Conservation (phyloP, 2,888 invertebrate species). For the Drosophila emarginata region DNA sequence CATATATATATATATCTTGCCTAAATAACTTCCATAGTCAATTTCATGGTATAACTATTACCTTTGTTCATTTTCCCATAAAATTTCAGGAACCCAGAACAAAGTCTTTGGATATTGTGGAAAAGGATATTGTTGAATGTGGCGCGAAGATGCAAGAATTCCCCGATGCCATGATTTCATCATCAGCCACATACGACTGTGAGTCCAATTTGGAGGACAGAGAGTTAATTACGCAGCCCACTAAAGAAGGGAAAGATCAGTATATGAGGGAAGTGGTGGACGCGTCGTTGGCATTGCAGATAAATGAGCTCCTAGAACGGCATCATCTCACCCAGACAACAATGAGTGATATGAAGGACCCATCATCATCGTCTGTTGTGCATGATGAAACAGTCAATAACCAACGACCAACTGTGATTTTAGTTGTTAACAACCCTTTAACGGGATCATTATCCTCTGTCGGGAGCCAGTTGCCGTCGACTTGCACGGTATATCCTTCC, state of each 20-base stretch:
- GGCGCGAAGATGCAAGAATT: constrained; percentile 41
- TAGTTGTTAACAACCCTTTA: constrained; percentile 51
- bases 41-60: no score
- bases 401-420: constrained; percentile 47
- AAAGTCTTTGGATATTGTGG: not conserved
- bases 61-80: not conserved
- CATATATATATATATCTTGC: no score
- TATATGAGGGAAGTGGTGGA: constrained; percentile 50
- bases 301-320: constrained; percentile 44
- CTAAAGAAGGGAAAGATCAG: constrained; percentile 24
- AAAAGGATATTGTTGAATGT: not conserved
- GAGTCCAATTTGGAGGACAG: constrained; percentile 29
- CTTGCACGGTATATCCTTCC: constrained; percentile 30
- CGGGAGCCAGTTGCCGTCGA: constrained; percentile 14
- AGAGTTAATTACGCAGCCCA: not conserved
- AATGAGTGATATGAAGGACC: constrained; percentile 23
- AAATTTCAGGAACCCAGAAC: constrained; percentile 32
- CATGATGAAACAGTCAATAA: not conserved
- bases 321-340: constrained; percentile 50
- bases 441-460: not conserved
- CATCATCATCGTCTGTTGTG: not conserved
- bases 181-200: constrained; percentile 59
- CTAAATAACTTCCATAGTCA: no score
- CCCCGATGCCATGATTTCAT: constrained; percentile 61
- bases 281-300: constrained; percentile 52